phyloP scores from a whole-genome alignment of 2,888 invertebrate species.

The Meta bourneti region DNA sequence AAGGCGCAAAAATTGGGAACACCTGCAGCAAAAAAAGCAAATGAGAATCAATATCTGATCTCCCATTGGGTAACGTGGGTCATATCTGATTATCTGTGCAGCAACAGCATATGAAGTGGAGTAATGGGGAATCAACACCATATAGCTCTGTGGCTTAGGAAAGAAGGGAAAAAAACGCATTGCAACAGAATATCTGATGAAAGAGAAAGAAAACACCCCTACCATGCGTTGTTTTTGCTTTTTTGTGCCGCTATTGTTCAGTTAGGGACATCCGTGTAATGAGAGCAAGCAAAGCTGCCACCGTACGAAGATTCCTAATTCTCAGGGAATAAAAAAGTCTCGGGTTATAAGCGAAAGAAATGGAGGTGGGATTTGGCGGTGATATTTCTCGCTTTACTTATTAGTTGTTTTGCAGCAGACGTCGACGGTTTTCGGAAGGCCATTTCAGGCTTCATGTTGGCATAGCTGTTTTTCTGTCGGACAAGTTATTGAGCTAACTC shows the following conservation, averaged over 20 bases:
- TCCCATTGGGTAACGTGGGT: slow-evolving; percentile 59
- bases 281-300: slow-evolving; percentile 64
- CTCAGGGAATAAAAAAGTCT: slow-evolving; percentile 43
- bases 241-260: slow-evolving; percentile 56
- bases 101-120: slow-evolving; percentile 66
- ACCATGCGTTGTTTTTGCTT: slow-evolving; percentile 43
- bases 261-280: slow-evolving; percentile 42
- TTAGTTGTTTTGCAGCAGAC: slow-evolving; percentile 11
- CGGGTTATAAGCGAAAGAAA: slow-evolving; percentile 31
- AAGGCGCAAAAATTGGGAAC: not conserved
- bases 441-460: too few species aligned
- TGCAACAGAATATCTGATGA: slow-evolving; percentile 47
- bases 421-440: not conserved
- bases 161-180: slow-evolving; percentile 24
- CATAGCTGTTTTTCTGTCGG: too few species aligned
- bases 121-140: slow-evolving; percentile 70
- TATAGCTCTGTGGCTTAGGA: slow-evolving; percentile 22
- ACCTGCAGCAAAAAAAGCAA: slow-evolving; percentile 5
- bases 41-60: slow-evolving; percentile 64
- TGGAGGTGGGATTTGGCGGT: slow-evolving; percentile 48
- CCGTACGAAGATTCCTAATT: slow-evolving; percentile 61
- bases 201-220: slow-evolving; percentile 47
- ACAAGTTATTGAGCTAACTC: too few species aligned
- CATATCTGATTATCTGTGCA: slow-evolving; percentile 67
- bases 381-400: slow-evolving; percentile 33